phyloP scores from a whole-genome alignment of 1,140 invertebrate species.

The Adelges cooleyi region DNA sequence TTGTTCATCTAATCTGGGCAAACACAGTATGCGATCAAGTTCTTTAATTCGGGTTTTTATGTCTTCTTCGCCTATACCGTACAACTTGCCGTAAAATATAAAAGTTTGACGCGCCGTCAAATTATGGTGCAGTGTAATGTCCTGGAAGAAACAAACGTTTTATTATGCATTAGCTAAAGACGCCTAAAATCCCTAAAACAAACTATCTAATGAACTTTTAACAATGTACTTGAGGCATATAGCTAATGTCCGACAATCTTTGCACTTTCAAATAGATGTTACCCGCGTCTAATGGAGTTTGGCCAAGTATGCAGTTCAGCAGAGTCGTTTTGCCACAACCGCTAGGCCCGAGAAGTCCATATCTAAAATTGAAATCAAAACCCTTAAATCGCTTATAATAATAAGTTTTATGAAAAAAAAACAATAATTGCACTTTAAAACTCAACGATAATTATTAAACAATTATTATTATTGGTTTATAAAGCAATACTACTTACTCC shows the following conservation, averaged over 20 bases:
- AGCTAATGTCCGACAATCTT: constrained; percentile 46
- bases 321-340: constrained; percentile 41
- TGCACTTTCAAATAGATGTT: constrained; percentile 30
- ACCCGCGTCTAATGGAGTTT: constrained; percentile 34
- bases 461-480: no score
- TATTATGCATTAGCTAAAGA: no score
- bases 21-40: not conserved
- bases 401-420: no score
- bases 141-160: not conserved
- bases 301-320: constrained; percentile 40
- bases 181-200: no score
- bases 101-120: constrained; percentile 21
- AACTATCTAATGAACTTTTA: no score
- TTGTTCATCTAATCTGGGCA: not conserved
- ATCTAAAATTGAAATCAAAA: constrained; percentile 35
- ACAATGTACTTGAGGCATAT: constrained; percentile 72
- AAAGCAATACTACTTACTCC: no score
- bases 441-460: no score
- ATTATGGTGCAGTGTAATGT: not conserved
- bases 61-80: not conserved
- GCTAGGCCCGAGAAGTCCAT: constrained; percentile 41
- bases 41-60: constrained; percentile 3
- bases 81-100: constrained; percentile 13
- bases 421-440: no score
- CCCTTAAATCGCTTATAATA: no score